Conservation (phyloP, 2,888 invertebrate species). For the Mellilla xanthometata region DNA sequence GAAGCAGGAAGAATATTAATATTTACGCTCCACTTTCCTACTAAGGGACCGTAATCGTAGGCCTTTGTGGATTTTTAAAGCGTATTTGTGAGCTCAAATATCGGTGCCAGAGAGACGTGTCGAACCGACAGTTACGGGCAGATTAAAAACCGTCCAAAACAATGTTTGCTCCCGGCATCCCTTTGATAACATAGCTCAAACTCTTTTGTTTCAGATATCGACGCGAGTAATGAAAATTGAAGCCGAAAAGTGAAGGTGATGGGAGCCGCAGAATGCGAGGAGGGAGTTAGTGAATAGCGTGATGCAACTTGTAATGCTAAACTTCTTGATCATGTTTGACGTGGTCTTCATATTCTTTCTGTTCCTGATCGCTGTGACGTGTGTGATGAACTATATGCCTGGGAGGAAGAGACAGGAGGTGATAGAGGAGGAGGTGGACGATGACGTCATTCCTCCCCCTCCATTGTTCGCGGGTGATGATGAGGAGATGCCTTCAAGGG, state of each 20-base stretch:
- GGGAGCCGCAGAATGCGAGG: constrained; percentile 66
- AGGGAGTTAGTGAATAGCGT: constrained; percentile 58
- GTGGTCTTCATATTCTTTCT: constrained; percentile 93
- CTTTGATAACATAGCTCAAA: constrained; percentile 24
- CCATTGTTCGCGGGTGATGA: constrained; percentile 70
- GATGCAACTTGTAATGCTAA: constrained; percentile 94
- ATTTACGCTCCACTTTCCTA: constrained; percentile 38
- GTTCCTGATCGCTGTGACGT: constrained; percentile 92
- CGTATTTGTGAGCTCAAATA: neutral
- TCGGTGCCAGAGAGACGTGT: constrained; percentile 11
- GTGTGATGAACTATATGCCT: constrained; percentile 91
- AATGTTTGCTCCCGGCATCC: constrained; percentile 31
- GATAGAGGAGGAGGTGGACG: constrained; percentile 71
- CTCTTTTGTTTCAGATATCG: constrained; percentile 45
- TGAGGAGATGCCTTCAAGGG: constrained; percentile 55
- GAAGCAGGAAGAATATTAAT: constrained; percentile 34
- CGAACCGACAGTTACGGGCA: constrained; percentile 35
- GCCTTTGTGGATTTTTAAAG: constrained; percentile 12
- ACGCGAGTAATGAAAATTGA: constrained; percentile 42
- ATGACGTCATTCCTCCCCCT: constrained; percentile 77
- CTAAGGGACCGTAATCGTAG: constrained; percentile 32
- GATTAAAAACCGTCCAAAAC: constrained; percentile 42
- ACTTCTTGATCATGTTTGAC: constrained; percentile 94
- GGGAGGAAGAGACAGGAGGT: constrained; percentile 78
- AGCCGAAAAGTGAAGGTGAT: constrained; percentile 18